Evolutionary conservation across 1,140 invertebrate species (phyloP), one percentile per base, ranked within the genome.

Genomic region (Magallana angulata): DNA sequence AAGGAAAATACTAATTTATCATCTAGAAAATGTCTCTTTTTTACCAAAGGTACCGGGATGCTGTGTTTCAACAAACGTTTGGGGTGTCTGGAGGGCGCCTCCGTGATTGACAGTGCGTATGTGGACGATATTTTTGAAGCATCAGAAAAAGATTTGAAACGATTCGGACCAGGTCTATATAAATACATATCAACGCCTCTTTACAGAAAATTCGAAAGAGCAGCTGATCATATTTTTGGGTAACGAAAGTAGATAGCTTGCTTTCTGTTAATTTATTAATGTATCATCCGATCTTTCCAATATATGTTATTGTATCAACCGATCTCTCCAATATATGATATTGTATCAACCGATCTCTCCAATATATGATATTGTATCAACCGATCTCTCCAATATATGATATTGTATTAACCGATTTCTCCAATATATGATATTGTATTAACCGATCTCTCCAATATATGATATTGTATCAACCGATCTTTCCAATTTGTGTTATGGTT

Each of bases 171-270:
- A 24, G 18, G n/a, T 9, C 9, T 68, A 3, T 68, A 68, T 24
- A 68, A 7, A 68, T 68, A 68, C n/a, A 24, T 68, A 68, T 68
- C 64, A 18, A 68, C 64, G 5, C 64, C 64, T 16, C 64, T 68
- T 24, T 68, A 68, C 18, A 68, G 6, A 24, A 68, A 68, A 18
- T 68, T 68, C n/a, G 64, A 68, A 68, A 68, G n/a, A 24, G 64
- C 64, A 24, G 64, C 64, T 18, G 64, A 68, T 68, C n/a, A 68
- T 8, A n/a, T 68, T 68, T 68, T 68, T 18, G 64, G 64, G 64
- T 68, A 68, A 68, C 12, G 9, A 62, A 12, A 16, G n/a, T 11
- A n/a, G 14, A 12, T 16, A n/a, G 60, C 60, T 14, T 62, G 60
- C 5, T 16, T 12, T 62, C 60, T n/a, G 8, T 62, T 62, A 62